A percentile compares a stretch with the other conserved stretches of the same genome.
These are phyloP conservation scores for Champsocephalus gunnari DNA, from an alignment of 2,797 vertebrate species.

Conservation along the genomic window DNA sequence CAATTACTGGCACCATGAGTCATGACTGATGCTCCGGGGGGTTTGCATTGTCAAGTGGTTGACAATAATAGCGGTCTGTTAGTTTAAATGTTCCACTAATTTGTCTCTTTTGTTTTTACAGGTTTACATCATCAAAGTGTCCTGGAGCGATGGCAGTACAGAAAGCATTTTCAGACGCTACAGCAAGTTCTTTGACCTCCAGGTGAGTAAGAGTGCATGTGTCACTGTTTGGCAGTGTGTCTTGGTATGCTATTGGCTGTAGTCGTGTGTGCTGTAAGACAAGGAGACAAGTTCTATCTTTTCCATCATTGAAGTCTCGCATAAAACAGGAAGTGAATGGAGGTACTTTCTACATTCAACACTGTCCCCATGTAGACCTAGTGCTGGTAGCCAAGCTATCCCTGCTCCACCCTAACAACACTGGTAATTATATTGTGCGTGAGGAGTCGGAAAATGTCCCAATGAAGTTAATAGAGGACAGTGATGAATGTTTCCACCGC, in stretches of 20 bases:
- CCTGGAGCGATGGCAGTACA: conserved; percentile 94
- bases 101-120: conserved; percentile 65
- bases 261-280: background rate
- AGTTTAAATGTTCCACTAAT: conserved; percentile 1
- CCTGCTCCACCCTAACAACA: conserved; percentile 59
- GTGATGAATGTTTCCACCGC: conserved; percentile 58
- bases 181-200: conserved; percentile 99
- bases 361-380: conserved; percentile 13
- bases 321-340: background rate
- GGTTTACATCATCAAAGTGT: conserved; percentile 99
- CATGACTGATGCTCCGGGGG: background rate
- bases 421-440: conserved; percentile 56
- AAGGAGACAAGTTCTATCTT: background rate
- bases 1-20: conserved; percentile 37
- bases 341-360: conserved; percentile 14
- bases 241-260: conserved; percentile 39
- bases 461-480: conserved; percentile 56
- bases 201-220: conserved; percentile 84
- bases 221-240: background rate
- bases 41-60: background rate
- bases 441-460: conserved; percentile 66
- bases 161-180: conserved; percentile 97
- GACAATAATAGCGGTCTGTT: conserved; percentile 11
- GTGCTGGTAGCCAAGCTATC: conserved; percentile 19
- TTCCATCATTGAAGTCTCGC: background rate